Conservation (phyloP, 2,797 vertebrate genomes). For the Pygocentrus nattereri region DNA sequence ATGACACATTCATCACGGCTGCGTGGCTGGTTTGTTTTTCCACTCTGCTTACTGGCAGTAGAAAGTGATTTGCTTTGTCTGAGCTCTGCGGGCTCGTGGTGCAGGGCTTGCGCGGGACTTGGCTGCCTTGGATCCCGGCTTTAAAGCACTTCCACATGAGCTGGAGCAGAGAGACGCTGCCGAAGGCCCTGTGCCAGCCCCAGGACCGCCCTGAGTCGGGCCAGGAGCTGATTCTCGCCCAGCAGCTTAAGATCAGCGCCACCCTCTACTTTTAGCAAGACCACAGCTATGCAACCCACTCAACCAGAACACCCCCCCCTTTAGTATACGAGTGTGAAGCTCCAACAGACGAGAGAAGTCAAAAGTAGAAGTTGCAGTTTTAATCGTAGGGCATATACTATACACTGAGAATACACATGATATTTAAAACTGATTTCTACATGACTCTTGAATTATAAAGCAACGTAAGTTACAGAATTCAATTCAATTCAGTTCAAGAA, state of each 20-base stretch:
- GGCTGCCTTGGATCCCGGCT: slow-evolving; percentile 62
- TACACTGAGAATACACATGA: background rate
- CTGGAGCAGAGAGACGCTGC: slow-evolving; percentile 59
- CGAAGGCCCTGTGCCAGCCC: slow-evolving; percentile 65
- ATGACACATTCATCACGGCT: slow-evolving; percentile 75
- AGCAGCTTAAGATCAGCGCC: slow-evolving; percentile 68
- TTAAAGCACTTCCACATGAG: slow-evolving; percentile 81
- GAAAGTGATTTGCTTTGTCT: slow-evolving; percentile 77
- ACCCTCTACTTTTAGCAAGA: slow-evolving; percentile 72
- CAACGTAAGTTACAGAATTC: too few relatives aligned
- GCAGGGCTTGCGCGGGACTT: slow-evolving; percentile 39
- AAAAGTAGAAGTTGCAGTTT: background rate
- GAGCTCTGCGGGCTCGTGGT: slow-evolving; percentile 61
- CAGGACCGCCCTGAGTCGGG: slow-evolving; percentile 65
- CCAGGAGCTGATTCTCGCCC: slow-evolving; percentile 63
- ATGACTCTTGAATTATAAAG: too few relatives aligned
- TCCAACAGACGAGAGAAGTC: background rate
- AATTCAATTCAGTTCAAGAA: too few relatives aligned
- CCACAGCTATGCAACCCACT: slow-evolving; percentile 73
- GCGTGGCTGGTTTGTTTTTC: slow-evolving; percentile 69
- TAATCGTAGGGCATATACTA: background rate
- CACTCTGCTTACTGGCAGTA: slow-evolving; percentile 64
- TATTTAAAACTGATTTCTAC: background rate
- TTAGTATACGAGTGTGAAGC: background rate
- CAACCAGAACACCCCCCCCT: slow-evolving; percentile 42